Evolutionary conservation across 2,888 invertebrate genomes (phyloP).

Genomic region (Mystacides longicornis): DNA sequence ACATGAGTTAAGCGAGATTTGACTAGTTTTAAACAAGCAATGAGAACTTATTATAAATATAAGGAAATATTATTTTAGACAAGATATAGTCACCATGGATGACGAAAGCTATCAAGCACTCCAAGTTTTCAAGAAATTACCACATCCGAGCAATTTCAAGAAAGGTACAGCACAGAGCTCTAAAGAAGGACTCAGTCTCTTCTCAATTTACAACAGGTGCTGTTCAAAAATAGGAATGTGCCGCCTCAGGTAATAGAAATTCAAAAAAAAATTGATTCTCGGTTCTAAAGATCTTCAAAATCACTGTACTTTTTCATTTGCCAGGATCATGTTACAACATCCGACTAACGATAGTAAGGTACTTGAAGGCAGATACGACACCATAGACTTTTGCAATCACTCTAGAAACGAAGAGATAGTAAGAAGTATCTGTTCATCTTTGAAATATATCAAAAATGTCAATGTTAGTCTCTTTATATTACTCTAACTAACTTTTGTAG

Average conservation of each 20-base stretch:
- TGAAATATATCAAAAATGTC: slow-evolving; percentile 55
- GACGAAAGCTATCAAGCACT: slow-evolving; percentile 65
- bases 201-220: slow-evolving; percentile 62
- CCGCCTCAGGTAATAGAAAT: slow-evolving; percentile 53
- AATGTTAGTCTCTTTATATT: slow-evolving; percentile 40
- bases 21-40: too few species aligned
- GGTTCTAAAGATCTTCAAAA: neutral
- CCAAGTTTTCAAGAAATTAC: slow-evolving; percentile 65
- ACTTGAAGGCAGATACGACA: slow-evolving; percentile 58
- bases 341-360: slow-evolving; percentile 57
- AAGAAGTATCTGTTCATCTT: slow-evolving; percentile 52
- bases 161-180: slow-evolving; percentile 49
- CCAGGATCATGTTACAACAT: slow-evolving; percentile 60
- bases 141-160: slow-evolving; percentile 70
- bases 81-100: slow-evolving; percentile 63
- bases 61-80: slow-evolving; percentile 48
- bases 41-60: too few species aligned
- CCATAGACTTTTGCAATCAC: slow-evolving; percentile 59
- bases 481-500: neutral
- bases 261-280: neutral
- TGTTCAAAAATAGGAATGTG: slow-evolving; percentile 60
- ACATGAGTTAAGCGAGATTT: too few species aligned
- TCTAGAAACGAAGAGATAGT: slow-evolving; percentile 55
- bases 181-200: slow-evolving; percentile 68
- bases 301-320: neutral